A percentile compares a stretch with the other conserved stretches of the same genome.
Evolutionary conservation across 92 coral and sea anemone genomes (phyloP).

Genomic region (Palythoa caribaeorum): DNA sequence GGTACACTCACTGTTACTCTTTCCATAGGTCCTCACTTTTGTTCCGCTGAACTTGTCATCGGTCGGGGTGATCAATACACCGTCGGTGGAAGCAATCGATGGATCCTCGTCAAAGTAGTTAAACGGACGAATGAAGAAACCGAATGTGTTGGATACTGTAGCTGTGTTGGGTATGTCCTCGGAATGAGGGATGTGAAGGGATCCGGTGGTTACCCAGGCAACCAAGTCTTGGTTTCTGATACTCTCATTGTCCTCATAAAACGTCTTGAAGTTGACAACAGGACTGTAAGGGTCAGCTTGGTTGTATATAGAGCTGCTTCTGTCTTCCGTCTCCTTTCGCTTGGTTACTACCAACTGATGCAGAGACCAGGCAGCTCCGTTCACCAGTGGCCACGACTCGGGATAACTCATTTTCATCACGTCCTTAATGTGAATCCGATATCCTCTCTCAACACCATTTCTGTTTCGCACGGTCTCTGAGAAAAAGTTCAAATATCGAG

Average conservation of each 20-base stretch:
- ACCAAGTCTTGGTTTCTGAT: slow-evolving; percentile 67
- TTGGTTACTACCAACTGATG: slow-evolving; percentile 81
- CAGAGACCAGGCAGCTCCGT: slow-evolving; percentile 68
- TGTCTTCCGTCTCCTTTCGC: slow-evolving; percentile 68
- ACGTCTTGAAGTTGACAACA: slow-evolving; percentile 58
- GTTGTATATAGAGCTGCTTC: slow-evolving; percentile 75
- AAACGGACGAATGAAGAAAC: slow-evolving; percentile 54
- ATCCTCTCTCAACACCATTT: too few species aligned
- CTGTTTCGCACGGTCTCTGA: too few species aligned
- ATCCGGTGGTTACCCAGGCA: slow-evolving; percentile 70
- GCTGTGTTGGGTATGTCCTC: slow-evolving; percentile 71
- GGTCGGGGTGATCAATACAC: slow-evolving; percentile 58
- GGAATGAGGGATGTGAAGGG: slow-evolving; percentile 67
- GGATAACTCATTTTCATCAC: slow-evolving; percentile 82
- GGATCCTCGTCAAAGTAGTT: slow-evolving; percentile 52
- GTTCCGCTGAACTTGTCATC: slow-evolving; percentile 41
- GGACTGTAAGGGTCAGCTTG: slow-evolving; percentile 77
- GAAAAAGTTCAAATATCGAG: slow-evolving; percentile 32
- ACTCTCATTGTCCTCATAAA: slow-evolving; percentile 55
- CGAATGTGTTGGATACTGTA: slow-evolving; percentile 57
- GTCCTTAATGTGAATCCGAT: slow-evolving; percentile 29
- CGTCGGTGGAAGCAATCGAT: slow-evolving; percentile 48
- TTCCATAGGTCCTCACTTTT: slow-evolving; percentile 63
- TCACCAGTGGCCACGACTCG: slow-evolving; percentile 67
- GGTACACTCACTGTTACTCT: slow-evolving; percentile 52